Percentiles rank a stretch among this genome's conserved stretches.
These are phyloP conservation scores for Apis mellifera DNA, from an alignment of 1,140 invertebrate species.

Conservation along the genomic window Amel_HAv3.1 CM009942.2:5762001-5762500, in stretches of 20 bases:
- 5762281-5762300: too few relatives aligned
- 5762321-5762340: neutral
- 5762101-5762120: slow-evolving; percentile 65
- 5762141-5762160: slow-evolving; percentile 48
- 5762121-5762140: slow-evolving; percentile 69
- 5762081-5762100: slow-evolving; percentile 62
- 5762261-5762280: too few relatives aligned
- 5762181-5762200: slow-evolving; percentile 62
- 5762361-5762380: too few relatives aligned
- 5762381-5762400: neutral
- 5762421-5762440: slow-evolving; percentile 11
- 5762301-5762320: too few relatives aligned
- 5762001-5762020: neutral
- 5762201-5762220: slow-evolving; percentile 34
- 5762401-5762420: neutral
- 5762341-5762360: neutral
- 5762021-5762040: neutral
- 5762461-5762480: slow-evolving; percentile 41
- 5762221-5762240: neutral
- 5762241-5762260: neutral
- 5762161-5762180: slow-evolving; percentile 41
- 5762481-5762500: slow-evolving; percentile 35
- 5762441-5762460: slow-evolving; percentile 24
- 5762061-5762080: neutral
- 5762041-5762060: neutral